Conservation (phyloP, 2,888 invertebrate genomes). For the Agrilus mali region DNA sequence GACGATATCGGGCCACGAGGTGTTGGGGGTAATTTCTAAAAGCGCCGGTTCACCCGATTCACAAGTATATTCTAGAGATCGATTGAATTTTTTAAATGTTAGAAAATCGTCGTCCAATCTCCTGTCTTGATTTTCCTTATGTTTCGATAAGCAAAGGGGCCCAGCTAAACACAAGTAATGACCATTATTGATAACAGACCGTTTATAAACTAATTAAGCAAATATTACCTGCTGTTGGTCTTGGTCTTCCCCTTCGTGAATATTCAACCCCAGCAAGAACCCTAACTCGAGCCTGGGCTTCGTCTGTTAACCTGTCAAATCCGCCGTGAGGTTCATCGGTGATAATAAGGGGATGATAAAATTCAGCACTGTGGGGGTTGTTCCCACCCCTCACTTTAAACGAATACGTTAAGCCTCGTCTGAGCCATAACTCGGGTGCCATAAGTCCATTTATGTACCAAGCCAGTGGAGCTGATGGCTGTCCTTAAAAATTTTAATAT, state of each 20-base stretch:
- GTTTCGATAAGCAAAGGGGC: conserved; percentile 61
- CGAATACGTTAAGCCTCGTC: conserved; percentile 72
- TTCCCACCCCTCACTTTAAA: conserved; percentile 76
- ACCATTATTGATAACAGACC: background rate
- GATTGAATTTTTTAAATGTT: conserved; percentile 75
- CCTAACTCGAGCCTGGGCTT: conserved; percentile 55
- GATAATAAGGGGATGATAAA: conserved; percentile 83
- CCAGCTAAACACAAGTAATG: conserved; percentile 45
- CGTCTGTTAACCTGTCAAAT: conserved; percentile 58
- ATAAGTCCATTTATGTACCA: conserved; percentile 91
- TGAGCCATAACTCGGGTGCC: conserved; percentile 76
- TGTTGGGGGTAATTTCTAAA: conserved; percentile 72
- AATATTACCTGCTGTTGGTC: conserved; percentile 55
- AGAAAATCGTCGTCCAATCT: conserved; percentile 66
- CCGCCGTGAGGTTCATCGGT: conserved; percentile 78
- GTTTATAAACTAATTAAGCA: no score
- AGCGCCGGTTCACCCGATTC: conserved; percentile 58
- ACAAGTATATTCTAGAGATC: conserved; percentile 59
- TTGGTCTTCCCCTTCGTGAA: conserved; percentile 68
- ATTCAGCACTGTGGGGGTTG: conserved; percentile 72
- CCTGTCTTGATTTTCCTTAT: conserved; percentile 52
- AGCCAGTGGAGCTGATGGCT: conserved; percentile 58
- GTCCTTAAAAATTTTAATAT: conserved; percentile 32
- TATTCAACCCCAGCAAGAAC: conserved; percentile 71
- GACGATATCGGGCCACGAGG: conserved; percentile 81